Base-by-base conservation (phyloP, 2,888 invertebrate genomes). In the Phyllotreta striolata region DNA sequence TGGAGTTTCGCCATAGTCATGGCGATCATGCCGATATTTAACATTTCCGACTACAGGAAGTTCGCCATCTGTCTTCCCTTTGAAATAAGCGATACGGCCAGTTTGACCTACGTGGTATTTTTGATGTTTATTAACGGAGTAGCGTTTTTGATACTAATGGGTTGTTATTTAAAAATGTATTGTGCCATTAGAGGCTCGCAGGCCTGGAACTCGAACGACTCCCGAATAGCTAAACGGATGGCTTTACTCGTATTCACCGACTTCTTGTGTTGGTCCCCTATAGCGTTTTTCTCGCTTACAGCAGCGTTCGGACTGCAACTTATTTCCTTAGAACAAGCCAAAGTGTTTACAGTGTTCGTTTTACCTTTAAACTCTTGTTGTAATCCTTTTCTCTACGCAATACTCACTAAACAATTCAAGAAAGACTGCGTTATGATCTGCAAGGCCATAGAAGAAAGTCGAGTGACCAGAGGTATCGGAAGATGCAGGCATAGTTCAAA, bases 141-240 rank as follows among this genome's bases (percentile, higher is more conserved):
- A 14, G 96, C 97, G 1, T 98, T 98, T 82, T 84, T 95, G 38
- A 95, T 96, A 63, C 87, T 98, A 58, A 95, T 97, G 88, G 93
- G 95, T 59, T 97, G 97, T 82, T 98, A 98, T 80, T 85, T 96
- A 65, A 96, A 96, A 83, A 97, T 98, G 95, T 98, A 97, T 83
- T 95, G 96, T 83, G 95, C 96, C 60, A 96, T 98, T 72, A 87
- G 96, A n/a, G 96, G 96, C 63, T 96, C 96, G 72, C 92, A 95
- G 80, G 96, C 96, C 0, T 97, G 97, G 97, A 97, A 97, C 81
- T 95, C 95, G 2, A 97, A 97, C 82, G 97, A 98, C 81, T 95
- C 96, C 7, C 86, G 96, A 58, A 96, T 98, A 73, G 97, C 98
- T 46, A 96, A 96, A 81, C 86, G 96, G 43, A 98, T 98, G 97